A percentile compares a stretch with the other conserved stretches of the same genome.
Evolutionary conservation across 2,888 invertebrate genomes (phyloP).

Genomic region (Lochmaea crataegi): DNA sequence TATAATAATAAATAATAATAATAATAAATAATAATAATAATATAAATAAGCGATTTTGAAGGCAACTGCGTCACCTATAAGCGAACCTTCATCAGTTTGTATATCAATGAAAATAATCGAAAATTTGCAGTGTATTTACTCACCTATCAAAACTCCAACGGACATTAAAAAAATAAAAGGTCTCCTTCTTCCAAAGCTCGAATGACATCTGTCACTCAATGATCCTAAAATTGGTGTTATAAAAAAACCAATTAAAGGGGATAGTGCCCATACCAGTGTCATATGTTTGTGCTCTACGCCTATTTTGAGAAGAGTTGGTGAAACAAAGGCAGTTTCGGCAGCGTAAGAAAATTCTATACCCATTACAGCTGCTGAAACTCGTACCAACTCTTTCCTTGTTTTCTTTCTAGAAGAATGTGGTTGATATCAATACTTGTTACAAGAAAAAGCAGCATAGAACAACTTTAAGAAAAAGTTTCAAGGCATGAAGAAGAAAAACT

Average conservation of each 20-base stretch:
- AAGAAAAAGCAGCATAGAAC: too few species aligned
- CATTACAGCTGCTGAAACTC: slow-evolving; percentile 94
- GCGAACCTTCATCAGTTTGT: not conserved
- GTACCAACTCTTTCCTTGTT: slow-evolving; percentile 81
- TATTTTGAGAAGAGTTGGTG: slow-evolving; percentile 91
- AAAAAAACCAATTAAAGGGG: slow-evolving; percentile 94
- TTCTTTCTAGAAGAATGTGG: slow-evolving; percentile 72
- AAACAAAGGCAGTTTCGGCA: slow-evolving; percentile 97
- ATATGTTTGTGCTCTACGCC: slow-evolving; percentile 93
- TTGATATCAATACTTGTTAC: not conserved
- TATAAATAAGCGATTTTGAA: too few species aligned
- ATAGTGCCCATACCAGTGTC: slow-evolving; percentile 96
- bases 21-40: too few species aligned
- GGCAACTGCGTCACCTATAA: too few species aligned
- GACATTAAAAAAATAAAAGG: slow-evolving; percentile 93
- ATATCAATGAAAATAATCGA: not conserved
- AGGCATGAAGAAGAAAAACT: too few species aligned
- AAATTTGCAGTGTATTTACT: slow-evolving; percentile 47
- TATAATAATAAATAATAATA: too few species aligned
- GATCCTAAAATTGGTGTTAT: slow-evolving; percentile 93
- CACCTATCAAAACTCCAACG: slow-evolving; percentile 89
- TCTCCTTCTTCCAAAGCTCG: slow-evolving; percentile 84
- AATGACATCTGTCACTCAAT: slow-evolving; percentile 88
- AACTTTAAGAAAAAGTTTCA: too few species aligned
- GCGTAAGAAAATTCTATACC: slow-evolving; percentile 98